Conservation (phyloP, 2,113 vertebrate genomes). For the Promerops cafer region DNA sequence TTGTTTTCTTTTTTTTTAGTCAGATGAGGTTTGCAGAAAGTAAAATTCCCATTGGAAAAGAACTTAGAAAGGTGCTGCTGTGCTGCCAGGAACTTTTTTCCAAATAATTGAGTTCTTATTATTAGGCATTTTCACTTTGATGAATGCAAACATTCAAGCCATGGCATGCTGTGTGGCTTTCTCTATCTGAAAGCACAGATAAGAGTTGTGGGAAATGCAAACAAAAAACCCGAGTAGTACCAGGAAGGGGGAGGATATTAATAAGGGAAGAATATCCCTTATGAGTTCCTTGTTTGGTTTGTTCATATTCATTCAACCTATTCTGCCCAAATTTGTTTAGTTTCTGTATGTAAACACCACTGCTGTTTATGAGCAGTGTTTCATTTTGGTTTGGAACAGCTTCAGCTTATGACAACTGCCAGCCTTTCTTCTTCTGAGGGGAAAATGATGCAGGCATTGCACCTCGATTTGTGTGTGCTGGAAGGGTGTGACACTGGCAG, state of each 20-base stretch:
- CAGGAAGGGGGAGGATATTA: background rate
- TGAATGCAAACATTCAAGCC: background rate
- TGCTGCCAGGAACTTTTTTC: background rate
- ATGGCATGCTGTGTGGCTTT: background rate
- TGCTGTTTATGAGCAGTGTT: background rate
- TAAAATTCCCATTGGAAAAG: background rate
- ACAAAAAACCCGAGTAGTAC: background rate
- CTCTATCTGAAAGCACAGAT: background rate
- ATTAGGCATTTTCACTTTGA: background rate
- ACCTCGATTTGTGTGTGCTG: background rate
- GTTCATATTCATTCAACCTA: background rate
- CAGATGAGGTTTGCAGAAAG: background rate
- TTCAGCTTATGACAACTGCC: background rate
- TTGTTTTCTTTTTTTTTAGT: background rate
- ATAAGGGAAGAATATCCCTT: background rate
- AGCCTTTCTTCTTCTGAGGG: background rate
- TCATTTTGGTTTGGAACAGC: background rate
- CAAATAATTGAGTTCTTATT: constrained; percentile 4
- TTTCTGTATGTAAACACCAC: background rate
- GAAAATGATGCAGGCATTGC: background rate
- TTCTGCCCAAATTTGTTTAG: background rate
- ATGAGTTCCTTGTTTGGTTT: background rate
- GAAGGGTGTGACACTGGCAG: background rate
- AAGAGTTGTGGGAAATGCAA: constrained; percentile 30
- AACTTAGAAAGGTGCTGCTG: background rate